A percentile compares a stretch with the other conserved stretches of the same genome.
These are phyloP conservation scores for Pyrrhosoma nymphula DNA, from an alignment of 2,888 invertebrate species.

Conservation along the genomic window DNA sequence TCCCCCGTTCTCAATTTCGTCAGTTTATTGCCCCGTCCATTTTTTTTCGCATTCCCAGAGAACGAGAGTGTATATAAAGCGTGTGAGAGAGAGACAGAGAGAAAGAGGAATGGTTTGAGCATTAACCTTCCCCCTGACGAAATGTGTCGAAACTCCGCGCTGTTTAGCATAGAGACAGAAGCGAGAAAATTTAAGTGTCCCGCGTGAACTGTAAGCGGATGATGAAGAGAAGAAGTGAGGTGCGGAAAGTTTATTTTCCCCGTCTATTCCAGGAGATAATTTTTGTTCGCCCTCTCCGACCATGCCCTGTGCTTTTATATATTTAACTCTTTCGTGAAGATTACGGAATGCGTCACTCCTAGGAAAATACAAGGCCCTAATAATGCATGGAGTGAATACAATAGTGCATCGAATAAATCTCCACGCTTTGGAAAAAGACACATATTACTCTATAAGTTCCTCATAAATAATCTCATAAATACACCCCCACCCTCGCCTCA, in stretches of 20 bases:
- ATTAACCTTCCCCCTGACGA: not conserved
- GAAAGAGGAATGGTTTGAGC: not conserved
- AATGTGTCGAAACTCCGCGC: not conserved
- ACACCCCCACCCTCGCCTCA: too few relatives aligned
- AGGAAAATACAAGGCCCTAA: too few relatives aligned
- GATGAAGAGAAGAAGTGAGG: not conserved
- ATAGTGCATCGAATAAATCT: too few relatives aligned
- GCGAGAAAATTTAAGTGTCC: not conserved
- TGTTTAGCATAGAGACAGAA: slow-evolving; percentile 8
- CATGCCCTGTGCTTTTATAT: not conserved
- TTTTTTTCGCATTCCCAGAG: not conserved
- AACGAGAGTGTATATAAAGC: not conserved
- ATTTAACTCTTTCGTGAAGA: not conserved
- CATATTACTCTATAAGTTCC: too few relatives aligned
- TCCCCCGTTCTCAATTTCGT: not conserved
- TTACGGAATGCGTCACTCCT: too few relatives aligned
- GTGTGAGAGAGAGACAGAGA: not conserved
- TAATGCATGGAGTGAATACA: too few relatives aligned
- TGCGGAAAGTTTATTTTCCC: not conserved
- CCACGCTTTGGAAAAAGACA: too few relatives aligned
- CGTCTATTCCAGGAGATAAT: not conserved
- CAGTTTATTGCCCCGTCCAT: not conserved
- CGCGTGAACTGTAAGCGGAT: not conserved
- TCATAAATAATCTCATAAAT: too few relatives aligned
- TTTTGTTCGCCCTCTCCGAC: not conserved